These are phyloP conservation scores for Nymphalis polychloros DNA, from an alignment of 2,888 invertebrate species.

Conservation along the genomic window DNA sequence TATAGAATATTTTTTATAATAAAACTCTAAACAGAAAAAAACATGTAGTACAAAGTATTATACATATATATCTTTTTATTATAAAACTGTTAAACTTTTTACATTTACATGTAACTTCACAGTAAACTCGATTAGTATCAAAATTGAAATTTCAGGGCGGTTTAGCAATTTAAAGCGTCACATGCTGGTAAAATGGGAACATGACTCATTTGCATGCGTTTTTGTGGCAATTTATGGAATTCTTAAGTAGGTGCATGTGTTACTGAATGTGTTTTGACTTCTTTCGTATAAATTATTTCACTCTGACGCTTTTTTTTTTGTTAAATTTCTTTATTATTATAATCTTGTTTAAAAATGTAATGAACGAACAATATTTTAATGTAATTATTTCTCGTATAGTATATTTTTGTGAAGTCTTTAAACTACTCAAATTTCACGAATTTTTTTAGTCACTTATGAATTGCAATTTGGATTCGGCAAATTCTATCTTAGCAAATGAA, in stretches of 20 bases:
- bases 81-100: background rate
- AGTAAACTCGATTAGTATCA: constrained; percentile 12
- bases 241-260: constrained; percentile 18
- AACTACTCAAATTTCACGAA: no score
- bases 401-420: no score
- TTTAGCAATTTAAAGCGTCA: constrained; percentile 16
- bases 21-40: no score
- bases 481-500: background rate
- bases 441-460: no score
- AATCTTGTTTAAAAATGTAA: no score
- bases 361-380: no score
- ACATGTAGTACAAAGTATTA: no score
- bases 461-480: no score
- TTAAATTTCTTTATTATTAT: no score
- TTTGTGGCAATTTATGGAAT: constrained; percentile 27
- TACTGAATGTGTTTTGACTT: constrained; percentile 8
- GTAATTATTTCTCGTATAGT: no score
- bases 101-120: background rate
- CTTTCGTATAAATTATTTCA: constrained; percentile 6
- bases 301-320: no score
- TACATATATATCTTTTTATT: no score
- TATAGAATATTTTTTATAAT: background rate
- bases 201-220: constrained; percentile 27
- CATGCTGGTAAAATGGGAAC: constrained; percentile 9
- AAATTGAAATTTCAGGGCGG: constrained; percentile 19